Base-by-base conservation (phyloP, 2,113 vertebrate species). In the Tachycineta bicolor region DNA sequence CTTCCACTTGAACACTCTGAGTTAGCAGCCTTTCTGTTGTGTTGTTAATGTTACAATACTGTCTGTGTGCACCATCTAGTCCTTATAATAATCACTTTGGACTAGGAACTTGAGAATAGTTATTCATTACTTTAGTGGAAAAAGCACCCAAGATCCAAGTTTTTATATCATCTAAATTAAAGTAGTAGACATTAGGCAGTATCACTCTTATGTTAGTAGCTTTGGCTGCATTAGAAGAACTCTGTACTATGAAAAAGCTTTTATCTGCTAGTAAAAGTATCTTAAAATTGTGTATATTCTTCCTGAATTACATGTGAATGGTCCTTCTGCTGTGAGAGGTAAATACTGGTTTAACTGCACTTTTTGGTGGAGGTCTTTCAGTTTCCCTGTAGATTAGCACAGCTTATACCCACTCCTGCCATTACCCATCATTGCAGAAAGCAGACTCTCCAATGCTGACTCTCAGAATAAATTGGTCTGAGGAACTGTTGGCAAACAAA, bases 1-100 rank as follows among this genome's bases (percentile, higher is more conserved):
- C 43, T 58, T 77, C 13, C 31, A 10, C 44, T 49, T 70, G 15
- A 86, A 46, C 65, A 53, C 6, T 44, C 22, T 0, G 3, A 82
- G 60, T 78, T 77, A 64, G 24, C 24, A 71, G 18, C 7, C 44
- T 16, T 85, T 14, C 34, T 44, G 1, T 65, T 60, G 16, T 78
- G 43, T 60, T 0, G 0, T 21, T 63, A 21, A 50, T 22, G 7
- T 62, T 70, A 16, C 26, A 41, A 6, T 50, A 37, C 37, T 37
- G 21, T 17, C 18, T 60, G 0, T 31, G 16, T 70, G 43, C 20
- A 65, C 14, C 7, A 20, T 69, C 53, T 58, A 23, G 25, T 76
- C 81, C 28, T 37, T 55, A 2, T 69, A 80, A 59, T 67, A 26
- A 47, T 77, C 2, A 6, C 19, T 50, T 43, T 41, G 62, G 18